Evolutionary conservation across 2,888 invertebrate genomes (phyloP), one percentile per base, ranked within the genome.

Genomic region (Perithous albicinctus): DNA sequence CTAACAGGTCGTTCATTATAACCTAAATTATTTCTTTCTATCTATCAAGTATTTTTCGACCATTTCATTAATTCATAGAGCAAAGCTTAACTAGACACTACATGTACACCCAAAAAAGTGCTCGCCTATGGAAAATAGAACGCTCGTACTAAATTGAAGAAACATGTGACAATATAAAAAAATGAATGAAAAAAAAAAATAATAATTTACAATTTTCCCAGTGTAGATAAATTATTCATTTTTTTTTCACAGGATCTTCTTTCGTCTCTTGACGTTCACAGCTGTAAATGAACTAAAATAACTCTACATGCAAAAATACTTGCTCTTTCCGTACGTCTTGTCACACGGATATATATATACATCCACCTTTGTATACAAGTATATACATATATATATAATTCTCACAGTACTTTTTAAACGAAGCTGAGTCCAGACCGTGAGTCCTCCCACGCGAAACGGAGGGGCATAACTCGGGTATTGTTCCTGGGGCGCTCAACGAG

Each of bases 391-490:
- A 56, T 20, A 54, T 35, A 29, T 32, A 69, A 35, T 69, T 12
- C 23, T 38, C 18, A 64, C 41, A 43, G 78, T 70, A 26, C 41
- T 74, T 83, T 85, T 79, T 61, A 77, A 82, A 67, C 54, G 67
- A 20, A 20, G 23, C 41, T 7, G 74, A 59, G 73, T 43, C 51
- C 61, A 29, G 46, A 63, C 69, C 81, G 61, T 67, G 69, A 76
- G 82, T 86, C 86, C 89, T 81, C 89, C 88, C 87, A 88, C 88
- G 87, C 85, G 79, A 67, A 83, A 85, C 85, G 82, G 70, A 84
- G 85, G 79, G 85, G 86, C 86, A 89, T 88, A 89, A 88, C 89
- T 90, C 87, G 88, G 79, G 88, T 89, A 90, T 90, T 90, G 90
- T 90, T 90, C 90, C 88, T 85, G 83, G 85, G 85, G 86, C 87